A percentile compares a stretch with the other conserved stretches of the same genome.
phyloP scores from a whole-genome alignment of 2,113 vertebrate genomes.

The Catharus bicknelli region DNA sequence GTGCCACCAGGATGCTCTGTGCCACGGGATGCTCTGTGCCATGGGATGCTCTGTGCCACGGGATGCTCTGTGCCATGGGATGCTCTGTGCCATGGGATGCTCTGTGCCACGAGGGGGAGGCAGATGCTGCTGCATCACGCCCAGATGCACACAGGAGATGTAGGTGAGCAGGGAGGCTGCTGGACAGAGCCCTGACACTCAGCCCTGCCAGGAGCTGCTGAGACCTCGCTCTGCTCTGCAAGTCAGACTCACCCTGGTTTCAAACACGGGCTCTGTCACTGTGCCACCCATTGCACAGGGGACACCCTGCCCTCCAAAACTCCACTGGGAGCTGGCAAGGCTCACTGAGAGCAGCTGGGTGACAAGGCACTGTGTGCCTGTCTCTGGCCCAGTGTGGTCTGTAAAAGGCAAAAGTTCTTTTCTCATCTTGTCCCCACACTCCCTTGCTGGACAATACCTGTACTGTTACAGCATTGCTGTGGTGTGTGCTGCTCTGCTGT shows the following conservation, averaged over 20 bases:
- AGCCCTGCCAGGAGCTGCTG: not conserved
- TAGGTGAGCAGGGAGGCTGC: not conserved
- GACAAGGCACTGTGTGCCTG: not conserved
- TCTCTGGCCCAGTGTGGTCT: not conserved
- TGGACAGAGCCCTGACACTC: rapidly evolving
- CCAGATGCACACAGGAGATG: rapidly evolving
- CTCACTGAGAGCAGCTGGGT: not conserved
- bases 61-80: no score
- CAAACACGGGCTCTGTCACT: not conserved
- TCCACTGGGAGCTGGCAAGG: not conserved
- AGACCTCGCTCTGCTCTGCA: not conserved
- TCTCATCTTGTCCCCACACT: rapidly evolving
- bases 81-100: no score
- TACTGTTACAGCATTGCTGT: rapidly evolving
- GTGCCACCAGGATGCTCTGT: no score
- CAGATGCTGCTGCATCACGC: not conserved
- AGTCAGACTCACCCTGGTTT: not conserved
- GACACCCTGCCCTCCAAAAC: not conserved
- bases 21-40: no score
- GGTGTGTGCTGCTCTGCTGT: not conserved
- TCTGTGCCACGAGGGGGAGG: conserved; percentile 27
- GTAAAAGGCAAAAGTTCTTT: not conserved
- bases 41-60: no score
- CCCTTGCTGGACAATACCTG: not conserved
- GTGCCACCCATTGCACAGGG: not conserved